Percentiles rank a stretch among this genome's conserved stretches.
Conservation (phyloP, 37 sponge, comb jelly and placozoan species). For the Corticium candelabrum region DNA sequence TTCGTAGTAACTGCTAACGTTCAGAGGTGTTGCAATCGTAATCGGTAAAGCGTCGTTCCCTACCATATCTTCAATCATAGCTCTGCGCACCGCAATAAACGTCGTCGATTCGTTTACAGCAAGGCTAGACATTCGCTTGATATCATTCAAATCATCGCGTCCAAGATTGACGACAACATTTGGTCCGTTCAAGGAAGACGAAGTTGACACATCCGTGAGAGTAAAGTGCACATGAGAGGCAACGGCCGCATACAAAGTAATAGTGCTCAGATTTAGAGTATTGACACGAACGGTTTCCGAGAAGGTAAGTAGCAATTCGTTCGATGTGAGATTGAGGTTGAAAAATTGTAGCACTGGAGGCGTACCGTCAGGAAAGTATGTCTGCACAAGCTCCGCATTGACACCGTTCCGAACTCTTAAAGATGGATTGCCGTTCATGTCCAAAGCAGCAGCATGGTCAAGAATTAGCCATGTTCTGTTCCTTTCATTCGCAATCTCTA, state of each 20-base stretch:
- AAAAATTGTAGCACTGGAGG: conserved; percentile 49
- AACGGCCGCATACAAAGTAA: conserved; percentile 29
- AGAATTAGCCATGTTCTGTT: conserved; percentile 37
- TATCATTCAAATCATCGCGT: conserved; percentile 64
- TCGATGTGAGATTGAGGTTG: conserved; percentile 56
- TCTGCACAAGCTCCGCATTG: background rate
- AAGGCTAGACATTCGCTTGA: conserved; percentile 57
- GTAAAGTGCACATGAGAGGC: conserved; percentile 25
- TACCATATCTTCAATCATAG: conserved; percentile 52
- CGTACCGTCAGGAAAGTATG: conserved; percentile 35
- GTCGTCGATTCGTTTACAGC: conserved; percentile 47
- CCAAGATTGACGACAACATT: conserved; percentile 42
- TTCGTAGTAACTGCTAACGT: conserved; percentile 23
- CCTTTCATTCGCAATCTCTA: conserved; percentile 19
- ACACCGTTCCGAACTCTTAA: conserved; percentile 28
- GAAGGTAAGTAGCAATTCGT: conserved; percentile 57
- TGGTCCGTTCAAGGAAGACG: conserved; percentile 37
- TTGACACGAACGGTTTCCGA: conserved; percentile 59
- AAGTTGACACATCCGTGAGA: conserved; percentile 43
- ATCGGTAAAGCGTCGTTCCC: conserved; percentile 24
- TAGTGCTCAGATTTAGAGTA: conserved; percentile 45
- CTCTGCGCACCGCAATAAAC: conserved; percentile 27
- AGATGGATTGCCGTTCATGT: conserved; percentile 64
- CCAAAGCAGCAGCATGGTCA: conserved; percentile 39
- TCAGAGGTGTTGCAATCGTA: background rate